These are phyloP conservation scores for Chlorops oryzae DNA, from an alignment of 1,140 invertebrate species.

Conservation along the genomic window DNA sequence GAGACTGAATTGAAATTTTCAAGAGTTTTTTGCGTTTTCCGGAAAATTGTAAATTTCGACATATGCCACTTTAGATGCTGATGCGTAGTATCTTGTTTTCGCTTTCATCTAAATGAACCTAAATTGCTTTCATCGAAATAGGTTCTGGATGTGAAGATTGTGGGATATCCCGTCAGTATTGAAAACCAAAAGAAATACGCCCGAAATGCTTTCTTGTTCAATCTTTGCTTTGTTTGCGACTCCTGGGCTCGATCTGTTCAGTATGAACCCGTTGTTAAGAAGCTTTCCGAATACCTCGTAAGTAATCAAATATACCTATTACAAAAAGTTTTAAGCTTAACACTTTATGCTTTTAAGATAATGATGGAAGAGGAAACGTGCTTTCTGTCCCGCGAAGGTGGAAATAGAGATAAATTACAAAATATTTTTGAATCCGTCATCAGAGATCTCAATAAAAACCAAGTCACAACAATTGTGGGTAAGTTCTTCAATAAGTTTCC, in stretches of 20 bases:
- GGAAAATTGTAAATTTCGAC: no score
- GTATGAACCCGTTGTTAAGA: slow-evolving; percentile 89
- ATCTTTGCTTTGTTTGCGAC: slow-evolving; percentile 92
- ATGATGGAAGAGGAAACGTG: slow-evolving; percentile 75
- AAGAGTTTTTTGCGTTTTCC: no score
- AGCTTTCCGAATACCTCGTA: slow-evolving; percentile 85
- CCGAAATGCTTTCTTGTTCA: slow-evolving; percentile 92
- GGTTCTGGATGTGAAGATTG: slow-evolving; percentile 76
- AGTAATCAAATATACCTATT: slow-evolving; percentile 17
- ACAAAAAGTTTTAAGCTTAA: slow-evolving; percentile 4
- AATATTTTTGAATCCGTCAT: slow-evolving; percentile 71
- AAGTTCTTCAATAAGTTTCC: slow-evolving; percentile 26
- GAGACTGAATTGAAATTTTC: no score
- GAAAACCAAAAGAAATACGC: slow-evolving; percentile 84
- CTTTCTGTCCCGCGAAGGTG: slow-evolving; percentile 65
- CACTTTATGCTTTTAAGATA: slow-evolving; percentile 51
- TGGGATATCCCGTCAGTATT: slow-evolving; percentile 88
- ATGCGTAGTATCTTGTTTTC: no score
- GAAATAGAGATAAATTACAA: slow-evolving; percentile 59
- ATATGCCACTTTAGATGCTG: no score
- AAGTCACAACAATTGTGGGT: slow-evolving; percentile 72
- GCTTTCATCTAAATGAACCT: no score
- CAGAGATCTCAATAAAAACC: slow-evolving; percentile 71
- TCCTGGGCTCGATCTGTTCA: slow-evolving; percentile 79
- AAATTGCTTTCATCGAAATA: no score